These are phyloP conservation scores for Thryonomys swinderianus DNA, from an alignment of 2,113 vertebrate species.

Conservation along the genomic window DNA sequence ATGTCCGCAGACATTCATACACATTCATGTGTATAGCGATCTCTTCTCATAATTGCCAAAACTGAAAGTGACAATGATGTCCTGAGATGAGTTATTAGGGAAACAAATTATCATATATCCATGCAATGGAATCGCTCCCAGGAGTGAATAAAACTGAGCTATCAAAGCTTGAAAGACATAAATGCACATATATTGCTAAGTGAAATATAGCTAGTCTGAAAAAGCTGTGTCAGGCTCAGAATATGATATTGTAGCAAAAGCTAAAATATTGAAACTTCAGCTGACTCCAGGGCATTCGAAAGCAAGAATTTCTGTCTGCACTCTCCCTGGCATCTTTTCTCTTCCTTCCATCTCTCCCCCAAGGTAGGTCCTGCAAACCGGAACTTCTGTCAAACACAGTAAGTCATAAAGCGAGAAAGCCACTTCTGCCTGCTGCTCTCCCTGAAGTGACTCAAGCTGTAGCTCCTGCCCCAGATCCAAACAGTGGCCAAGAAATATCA, in stretches of 20 bases:
- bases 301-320: neutral
- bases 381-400: neutral
- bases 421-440: neutral
- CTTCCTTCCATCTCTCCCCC: neutral
- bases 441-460: neutral
- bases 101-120: neutral
- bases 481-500: neutral
- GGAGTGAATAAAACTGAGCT: neutral
- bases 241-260: no score
- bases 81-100: neutral
- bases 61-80: neutral
- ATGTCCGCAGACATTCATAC: neutral
- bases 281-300: no score
- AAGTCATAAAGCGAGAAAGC: neutral
- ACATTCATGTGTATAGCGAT: neutral
- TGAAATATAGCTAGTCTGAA: neutral
- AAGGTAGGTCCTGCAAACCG: neutral
- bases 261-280: neutral
- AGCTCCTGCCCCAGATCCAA: no score
- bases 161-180: neutral
- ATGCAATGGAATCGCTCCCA: neutral
- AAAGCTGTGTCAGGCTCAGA: neutral
- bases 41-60: neutral
- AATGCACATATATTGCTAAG: neutral
- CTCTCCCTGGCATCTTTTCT: neutral